Base-by-base conservation (phyloP, 53 echinoderm and acorn worm genomes). In the Astropecten irregularis region DNA sequence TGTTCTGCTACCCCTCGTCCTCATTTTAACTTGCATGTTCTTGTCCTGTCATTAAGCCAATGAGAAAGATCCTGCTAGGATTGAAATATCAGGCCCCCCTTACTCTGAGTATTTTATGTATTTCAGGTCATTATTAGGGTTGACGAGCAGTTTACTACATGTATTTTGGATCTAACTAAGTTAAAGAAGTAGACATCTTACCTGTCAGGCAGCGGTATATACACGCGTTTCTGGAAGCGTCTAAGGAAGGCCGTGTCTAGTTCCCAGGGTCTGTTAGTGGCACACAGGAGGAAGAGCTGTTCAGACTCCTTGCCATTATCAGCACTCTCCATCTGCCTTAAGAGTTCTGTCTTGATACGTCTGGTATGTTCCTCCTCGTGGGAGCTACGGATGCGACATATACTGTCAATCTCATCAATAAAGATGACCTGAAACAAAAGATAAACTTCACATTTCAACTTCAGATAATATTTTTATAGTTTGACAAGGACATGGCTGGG, bases 231-330 rank as follows among this genome's bases (percentile, higher is more conserved):
- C 90, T 96, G 97, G 53, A 96, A 96, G 39, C 97, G 70, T 66
- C 97, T 89, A 4, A 96, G 72, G 63, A 96, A 96, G 9, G 97
- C 97, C 26, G 91, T 88, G 85, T 96, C 97, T 33, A 96, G 63
- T 59, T 96, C 97, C 93, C 96, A 96, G 5, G 96, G 96, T 21
- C 96, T 62, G 82, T 96, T 96, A 55, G 96, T 96, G 37, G 96
- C 96, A 91, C 96, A 93, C 83, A 96, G 64, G 2, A 96, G 82
- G 64, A 93, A 93, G 67, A 93, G 83, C 63, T 91, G 88, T 39
- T 92, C 90, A 19, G 82, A 40, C 42, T 82, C 71, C 51, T 26
- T n/a, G 29, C 66, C 54, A 54, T 87, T 91, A 44, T 91, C 93
- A 4, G 93, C 93, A 64, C 97, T 93, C 62, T 96, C 93, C 97